phyloP scores from a whole-genome alignment of 2,888 invertebrate genomes.

The Augochlorella aurata region DNA sequence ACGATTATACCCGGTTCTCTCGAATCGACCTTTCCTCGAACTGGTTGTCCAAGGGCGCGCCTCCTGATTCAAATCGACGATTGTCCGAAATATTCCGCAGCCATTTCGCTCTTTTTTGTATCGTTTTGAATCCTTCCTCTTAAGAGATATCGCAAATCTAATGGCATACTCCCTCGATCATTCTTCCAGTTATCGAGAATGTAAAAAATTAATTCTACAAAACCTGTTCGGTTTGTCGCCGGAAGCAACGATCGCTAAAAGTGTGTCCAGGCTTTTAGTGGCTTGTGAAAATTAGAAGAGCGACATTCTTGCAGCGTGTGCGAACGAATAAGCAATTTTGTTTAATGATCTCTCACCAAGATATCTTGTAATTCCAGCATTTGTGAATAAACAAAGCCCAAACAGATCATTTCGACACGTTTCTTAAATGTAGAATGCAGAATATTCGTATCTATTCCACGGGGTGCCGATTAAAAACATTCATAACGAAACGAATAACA shows the following conservation, averaged over 20 bases:
- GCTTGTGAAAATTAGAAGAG: not conserved
- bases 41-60: slow-evolving; percentile 45
- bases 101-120: not conserved
- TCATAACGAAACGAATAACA: too few species aligned
- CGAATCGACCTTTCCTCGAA: slow-evolving; percentile 62
- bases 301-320: not conserved
- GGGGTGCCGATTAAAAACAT: too few species aligned
- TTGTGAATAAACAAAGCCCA: not conserved
- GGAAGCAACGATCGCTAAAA: not conserved
- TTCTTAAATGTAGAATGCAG: not conserved
- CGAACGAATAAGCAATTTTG: not conserved
- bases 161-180: not conserved
- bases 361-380: too few species aligned
- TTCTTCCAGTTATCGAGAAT: not conserved
- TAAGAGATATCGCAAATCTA: not conserved
- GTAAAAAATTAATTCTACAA: not conserved
- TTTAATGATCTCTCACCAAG: not conserved
- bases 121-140: not conserved
- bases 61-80: slow-evolving; percentile 38
- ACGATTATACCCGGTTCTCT: slow-evolving; percentile 51
- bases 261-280: not conserved
- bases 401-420: not conserved
- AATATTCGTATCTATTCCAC: not conserved
- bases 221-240: not conserved
- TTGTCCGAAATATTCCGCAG: slow-evolving; percentile 31